Base-by-base conservation (phyloP, 2,797 vertebrate genomes). In the Coreius guichenoti region DNA sequence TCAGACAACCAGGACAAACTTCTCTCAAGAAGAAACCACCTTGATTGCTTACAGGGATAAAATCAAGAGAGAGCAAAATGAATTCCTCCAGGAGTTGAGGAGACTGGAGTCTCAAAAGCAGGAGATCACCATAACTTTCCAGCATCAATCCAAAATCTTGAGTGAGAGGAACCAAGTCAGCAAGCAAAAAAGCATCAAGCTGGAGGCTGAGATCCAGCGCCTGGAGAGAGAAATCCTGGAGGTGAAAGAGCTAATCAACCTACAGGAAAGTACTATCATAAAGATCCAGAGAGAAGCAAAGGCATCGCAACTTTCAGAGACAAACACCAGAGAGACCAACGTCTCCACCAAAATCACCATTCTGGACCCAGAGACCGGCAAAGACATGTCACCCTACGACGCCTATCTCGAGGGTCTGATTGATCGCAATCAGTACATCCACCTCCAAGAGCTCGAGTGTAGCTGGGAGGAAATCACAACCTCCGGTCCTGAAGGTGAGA, bases 381-480 rank as follows among this genome's bases (percentile, higher is more conserved):
- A 95, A 89, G 96, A 98, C 88, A 93, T 99, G 95, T 97, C 97
- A 77, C 97, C 98, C 0, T 98, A 98, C 0, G 97, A 99, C 4
- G 98, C 98, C 80, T 99, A 98, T 54, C 68, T 96, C 67, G 92
- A 94, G 87, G 98, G 97, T 17, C 90, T 99, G 78, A 97, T 99
- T 72, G 96, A 98, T 85, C 94, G 97, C 9, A 90, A 92, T 54
- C 95, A 99, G 87, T 99, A 99, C 87, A 95, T 99, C 69, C 95
- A 97, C 56, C 92, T 99, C 83, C 96, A 98, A 33, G 95, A 97
- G 88, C 92, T 99, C 31, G 98, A 99, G 86, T 99, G 98, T 2
- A 97, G 98, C 92, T 99, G 98, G 97, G 98, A 99, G 91, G 96
- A 98, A 92, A 91, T 98, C 65, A 97, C 96, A 65, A 97, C 95